Conservation (phyloP, 2,797 vertebrate genomes). For the Lithobates pipiens region DNA sequence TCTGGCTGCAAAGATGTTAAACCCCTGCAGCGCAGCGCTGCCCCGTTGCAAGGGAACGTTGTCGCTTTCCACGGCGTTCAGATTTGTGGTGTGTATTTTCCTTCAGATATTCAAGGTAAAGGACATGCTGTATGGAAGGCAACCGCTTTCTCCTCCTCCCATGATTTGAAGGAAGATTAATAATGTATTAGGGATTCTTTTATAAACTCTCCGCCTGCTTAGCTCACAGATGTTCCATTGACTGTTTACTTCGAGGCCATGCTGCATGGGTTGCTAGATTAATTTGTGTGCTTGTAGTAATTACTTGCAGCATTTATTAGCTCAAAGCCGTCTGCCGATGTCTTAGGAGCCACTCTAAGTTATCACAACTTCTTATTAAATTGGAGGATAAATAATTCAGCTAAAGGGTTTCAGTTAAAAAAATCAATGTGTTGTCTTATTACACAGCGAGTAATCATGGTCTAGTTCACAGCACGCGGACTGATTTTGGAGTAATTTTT, state of each 20-base stretch:
- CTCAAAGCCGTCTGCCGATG: neutral
- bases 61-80: too few species aligned
- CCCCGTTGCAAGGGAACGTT: too few species aligned
- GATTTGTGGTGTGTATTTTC: too few species aligned
- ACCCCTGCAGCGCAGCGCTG: too few species aligned
- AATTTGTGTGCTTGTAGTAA: slow-evolving; percentile 3
- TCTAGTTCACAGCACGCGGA: neutral
- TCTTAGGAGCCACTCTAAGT: neutral
- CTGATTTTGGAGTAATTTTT: neutral
- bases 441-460: neutral
- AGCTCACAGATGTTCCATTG: neutral
- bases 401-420: neutral
- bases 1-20: too few species aligned
- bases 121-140: too few species aligned
- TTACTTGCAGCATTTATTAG: slow-evolving; percentile 15
- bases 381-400: slow-evolving; percentile 11
- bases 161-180: too few species aligned
- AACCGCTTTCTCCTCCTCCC: too few species aligned
- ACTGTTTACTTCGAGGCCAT: neutral
- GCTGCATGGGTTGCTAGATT: neutral
- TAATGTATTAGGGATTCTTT: too few species aligned
- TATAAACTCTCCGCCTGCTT: too few species aligned
- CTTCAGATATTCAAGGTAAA: too few species aligned
- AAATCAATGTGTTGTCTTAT: neutral
- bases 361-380: slow-evolving; percentile 11